Evolutionary conservation across 1,140 invertebrate species (phyloP).

Genomic region (Tyrophagus putrescentiae): DNA sequence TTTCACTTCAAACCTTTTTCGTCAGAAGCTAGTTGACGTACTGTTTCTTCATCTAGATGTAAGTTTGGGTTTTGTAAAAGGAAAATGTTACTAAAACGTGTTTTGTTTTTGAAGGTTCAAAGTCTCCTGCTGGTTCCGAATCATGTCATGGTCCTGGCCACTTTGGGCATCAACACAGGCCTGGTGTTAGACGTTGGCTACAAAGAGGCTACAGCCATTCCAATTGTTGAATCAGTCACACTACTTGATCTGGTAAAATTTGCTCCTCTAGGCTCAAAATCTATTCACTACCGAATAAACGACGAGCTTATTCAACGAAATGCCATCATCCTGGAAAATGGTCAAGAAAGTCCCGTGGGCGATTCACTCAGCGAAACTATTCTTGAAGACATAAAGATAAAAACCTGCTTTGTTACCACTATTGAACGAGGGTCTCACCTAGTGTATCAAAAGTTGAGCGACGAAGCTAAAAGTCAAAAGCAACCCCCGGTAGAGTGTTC

Average conservation of each 20-base stretch:
- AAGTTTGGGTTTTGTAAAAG: conserved; percentile 28
- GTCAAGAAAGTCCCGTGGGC: not conserved
- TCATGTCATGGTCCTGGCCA: conserved; percentile 60
- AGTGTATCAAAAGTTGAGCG: conserved; percentile 30
- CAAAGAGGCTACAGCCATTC: conserved; percentile 59
- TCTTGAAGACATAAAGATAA: conserved; percentile 42
- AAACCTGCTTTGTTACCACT: conserved; percentile 67
- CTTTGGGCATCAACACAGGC: conserved; percentile 56
- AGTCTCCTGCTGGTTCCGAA: conserved; percentile 55
- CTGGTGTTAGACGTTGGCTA: conserved; percentile 76
- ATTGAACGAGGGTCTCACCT: conserved; percentile 49
- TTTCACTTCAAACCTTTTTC: conserved; percentile 57
- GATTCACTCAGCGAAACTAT: conserved; percentile 29
- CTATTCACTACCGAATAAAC: conserved; percentile 40
- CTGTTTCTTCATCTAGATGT: conserved; percentile 85
- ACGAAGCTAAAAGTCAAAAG: conserved; percentile 27
- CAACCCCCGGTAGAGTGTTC: not conserved
- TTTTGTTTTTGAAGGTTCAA: conserved; percentile 38
- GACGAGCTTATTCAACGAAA: conserved; percentile 19
- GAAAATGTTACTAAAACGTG: not conserved
- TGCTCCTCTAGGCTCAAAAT: conserved; percentile 50
- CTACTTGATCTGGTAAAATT: conserved; percentile 61
- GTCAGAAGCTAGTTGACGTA: conserved; percentile 74
- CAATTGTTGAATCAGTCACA: conserved; percentile 63
- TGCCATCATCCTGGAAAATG: not conserved